Conservation (phyloP, 92 coral and sea anemone species). For the Virgularia gustaviana region DNA sequence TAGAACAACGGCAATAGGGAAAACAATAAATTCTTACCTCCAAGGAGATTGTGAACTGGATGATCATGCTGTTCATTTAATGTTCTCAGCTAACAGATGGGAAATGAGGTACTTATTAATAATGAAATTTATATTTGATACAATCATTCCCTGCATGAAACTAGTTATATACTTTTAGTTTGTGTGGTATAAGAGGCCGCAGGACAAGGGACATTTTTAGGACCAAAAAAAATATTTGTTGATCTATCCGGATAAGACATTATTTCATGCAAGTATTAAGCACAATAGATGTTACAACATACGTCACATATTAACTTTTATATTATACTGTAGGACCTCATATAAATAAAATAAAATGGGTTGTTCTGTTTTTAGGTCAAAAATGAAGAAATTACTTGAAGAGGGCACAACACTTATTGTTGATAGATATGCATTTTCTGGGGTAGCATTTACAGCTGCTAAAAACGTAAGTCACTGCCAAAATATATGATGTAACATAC, state of each 20-base stretch:
- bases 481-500: not conserved
- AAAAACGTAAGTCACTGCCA: conserved; percentile 53
- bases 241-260: too few species aligned
- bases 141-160: not conserved
- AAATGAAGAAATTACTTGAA: conserved; percentile 61
- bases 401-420: conserved; percentile 70
- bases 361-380: conserved; percentile 54
- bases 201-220: too few species aligned
- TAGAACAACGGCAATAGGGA: conserved; percentile 89
- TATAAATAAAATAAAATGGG: too few species aligned
- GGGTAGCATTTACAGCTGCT: conserved; percentile 98
- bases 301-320: too few species aligned
- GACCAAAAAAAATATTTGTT: too few species aligned
- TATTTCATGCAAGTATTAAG: too few species aligned
- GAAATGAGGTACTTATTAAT: conserved; percentile 73
- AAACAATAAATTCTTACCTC: conserved; percentile 78
- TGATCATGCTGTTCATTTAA: conserved; percentile 88
- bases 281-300: too few species aligned
- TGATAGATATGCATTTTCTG: conserved; percentile 93
- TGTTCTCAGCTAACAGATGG: conserved; percentile 99
- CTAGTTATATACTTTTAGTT: too few species aligned
- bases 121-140: not conserved
- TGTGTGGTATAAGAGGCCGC: too few species aligned
- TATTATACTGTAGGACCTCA: too few species aligned
- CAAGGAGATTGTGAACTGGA: conserved; percentile 74